Conservation (phyloP, 2,888 invertebrate species). For the Suillia variegata region DNA sequence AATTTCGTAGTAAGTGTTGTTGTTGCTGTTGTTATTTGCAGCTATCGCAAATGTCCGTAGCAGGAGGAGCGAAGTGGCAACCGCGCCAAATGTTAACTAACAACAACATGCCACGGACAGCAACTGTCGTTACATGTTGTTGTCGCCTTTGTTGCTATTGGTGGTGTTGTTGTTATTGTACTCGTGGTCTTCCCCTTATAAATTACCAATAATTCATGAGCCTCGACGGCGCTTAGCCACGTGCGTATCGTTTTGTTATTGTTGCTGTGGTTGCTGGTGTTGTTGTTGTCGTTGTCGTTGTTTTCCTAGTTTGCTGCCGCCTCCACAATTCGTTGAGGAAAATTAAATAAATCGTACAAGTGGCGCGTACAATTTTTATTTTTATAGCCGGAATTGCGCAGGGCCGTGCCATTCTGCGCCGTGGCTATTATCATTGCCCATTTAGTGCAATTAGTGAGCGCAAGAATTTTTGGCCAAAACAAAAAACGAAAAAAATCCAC, state of each 20-base stretch:
- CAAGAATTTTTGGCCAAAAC: too few relatives aligned
- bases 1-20: too few relatives aligned
- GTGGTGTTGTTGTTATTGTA: background rate
- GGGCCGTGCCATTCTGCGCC: conserved; percentile 53
- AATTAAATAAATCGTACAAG: conserved; percentile 46
- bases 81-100: too few relatives aligned
- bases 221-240: conserved; percentile 25
- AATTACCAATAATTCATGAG: conserved; percentile 50
- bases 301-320: too few relatives aligned
- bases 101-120: background rate
- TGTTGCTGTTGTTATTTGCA: too few relatives aligned
- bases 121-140: background rate
- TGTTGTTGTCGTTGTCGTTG: background rate
- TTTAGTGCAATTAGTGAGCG: conserved; percentile 51
- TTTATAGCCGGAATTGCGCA: conserved; percentile 34
- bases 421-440: conserved; percentile 53
- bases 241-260: background rate
- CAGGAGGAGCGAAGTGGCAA: too few relatives aligned
- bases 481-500: too few relatives aligned
- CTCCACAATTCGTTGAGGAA: too few relatives aligned
- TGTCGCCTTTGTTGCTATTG: too few relatives aligned
- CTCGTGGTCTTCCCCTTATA: conserved; percentile 39
- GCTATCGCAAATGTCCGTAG: too few relatives aligned
- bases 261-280: background rate
- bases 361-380: conserved; percentile 38